Evolutionary conservation across 1,140 invertebrate species (phyloP).

Genomic region (Tetramorium simillimum): DNA sequence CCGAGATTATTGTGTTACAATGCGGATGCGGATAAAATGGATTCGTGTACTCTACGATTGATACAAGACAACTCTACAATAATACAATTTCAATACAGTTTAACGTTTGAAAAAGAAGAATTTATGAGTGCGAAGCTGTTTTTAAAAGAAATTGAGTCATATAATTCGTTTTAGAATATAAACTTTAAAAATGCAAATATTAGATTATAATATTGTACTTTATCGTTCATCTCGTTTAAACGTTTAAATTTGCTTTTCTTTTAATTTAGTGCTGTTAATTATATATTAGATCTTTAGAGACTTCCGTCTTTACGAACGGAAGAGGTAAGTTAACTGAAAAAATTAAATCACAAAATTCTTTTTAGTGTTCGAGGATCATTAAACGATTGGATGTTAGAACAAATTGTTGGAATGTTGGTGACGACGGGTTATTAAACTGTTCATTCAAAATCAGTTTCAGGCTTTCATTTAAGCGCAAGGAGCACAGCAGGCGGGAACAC

Average conservation of each 20-base stretch:
- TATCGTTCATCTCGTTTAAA: not conserved
- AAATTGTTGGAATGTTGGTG: not conserved
- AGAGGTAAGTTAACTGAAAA: not conserved
- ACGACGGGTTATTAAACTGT: constrained; percentile 9
- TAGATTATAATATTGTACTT: not conserved
- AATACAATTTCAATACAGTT: not conserved
- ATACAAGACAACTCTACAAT: not conserved
- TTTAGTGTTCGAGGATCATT: not conserved
- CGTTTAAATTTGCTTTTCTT: not conserved
- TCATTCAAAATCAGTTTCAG: constrained; percentile 87
- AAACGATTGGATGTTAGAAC: constrained; percentile 3
- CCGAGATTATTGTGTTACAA: not conserved
- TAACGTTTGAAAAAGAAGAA: not conserved
- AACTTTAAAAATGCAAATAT: not conserved
- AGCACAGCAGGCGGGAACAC: constrained; percentile 88
- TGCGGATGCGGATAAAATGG: not conserved
- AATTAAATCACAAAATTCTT: not conserved
- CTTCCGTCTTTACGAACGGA: not conserved
- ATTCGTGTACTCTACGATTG: not conserved
- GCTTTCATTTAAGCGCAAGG: constrained; percentile 93
- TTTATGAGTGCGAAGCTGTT: not conserved
- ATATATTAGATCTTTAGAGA: not conserved
- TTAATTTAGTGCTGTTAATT: not conserved
- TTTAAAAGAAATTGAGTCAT: not conserved
- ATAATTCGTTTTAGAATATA: not conserved